Conservation (phyloP, 2,797 vertebrate genomes). For the Gadopsis bispinosus region DNA sequence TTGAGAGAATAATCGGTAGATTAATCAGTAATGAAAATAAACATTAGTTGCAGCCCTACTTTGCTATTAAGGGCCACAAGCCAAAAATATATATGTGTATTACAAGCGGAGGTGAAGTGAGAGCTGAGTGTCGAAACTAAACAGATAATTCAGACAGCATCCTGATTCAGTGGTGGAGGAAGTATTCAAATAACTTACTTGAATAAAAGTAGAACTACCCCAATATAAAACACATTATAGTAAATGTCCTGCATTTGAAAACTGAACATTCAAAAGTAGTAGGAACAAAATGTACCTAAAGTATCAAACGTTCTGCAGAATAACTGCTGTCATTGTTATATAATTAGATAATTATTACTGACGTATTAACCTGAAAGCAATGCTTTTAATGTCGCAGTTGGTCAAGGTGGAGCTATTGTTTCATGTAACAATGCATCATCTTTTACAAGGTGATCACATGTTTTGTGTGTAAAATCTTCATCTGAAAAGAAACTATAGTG, state of each 20-base stretch:
- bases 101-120: background rate
- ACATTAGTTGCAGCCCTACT: too few relatives aligned
- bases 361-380: background rate
- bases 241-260: background rate
- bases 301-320: too few relatives aligned
- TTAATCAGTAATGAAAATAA: too few relatives aligned
- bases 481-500: background rate
- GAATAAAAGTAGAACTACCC: background rate
- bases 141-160: background rate
- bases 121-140: background rate
- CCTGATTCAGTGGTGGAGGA: background rate
- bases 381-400: background rate
- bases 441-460: background rate
- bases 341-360: background rate
- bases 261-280: background rate
- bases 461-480: background rate
- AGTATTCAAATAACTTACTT: background rate
- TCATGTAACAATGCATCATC: background rate
- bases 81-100: too few relatives aligned
- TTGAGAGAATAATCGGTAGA: too few relatives aligned
- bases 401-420: background rate
- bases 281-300: too few relatives aligned
- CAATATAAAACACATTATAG: background rate
- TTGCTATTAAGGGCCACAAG: too few relatives aligned
- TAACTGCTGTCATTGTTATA: background rate